Evolutionary conservation across 2,797 vertebrate species (phyloP), one percentile per base, ranked within the genome.

Genomic region (Phataginus tetradactyla): DNA sequence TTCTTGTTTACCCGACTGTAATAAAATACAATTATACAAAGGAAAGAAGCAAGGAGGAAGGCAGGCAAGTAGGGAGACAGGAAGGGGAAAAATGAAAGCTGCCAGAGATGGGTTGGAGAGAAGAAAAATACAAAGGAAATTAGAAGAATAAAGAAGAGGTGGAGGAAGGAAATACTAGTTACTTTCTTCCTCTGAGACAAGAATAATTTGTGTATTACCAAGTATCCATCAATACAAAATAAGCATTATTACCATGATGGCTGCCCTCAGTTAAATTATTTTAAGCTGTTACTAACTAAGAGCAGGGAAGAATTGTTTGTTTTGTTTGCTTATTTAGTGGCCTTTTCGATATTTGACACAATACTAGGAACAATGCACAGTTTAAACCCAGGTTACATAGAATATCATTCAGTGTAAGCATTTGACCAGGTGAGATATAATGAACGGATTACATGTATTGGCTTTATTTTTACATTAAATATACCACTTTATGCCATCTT

Each of bases 381-480:
- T 32, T 32, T 79, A 39, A 86, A 71, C 29, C 27, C 45, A 71
- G 23, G 18, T 88, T 53, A 86, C 27, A 12, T 53, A 17, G 69
- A 87, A 84, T 2, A 84, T 59, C 72, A 90, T 57, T 34, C 13
- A 92, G 15, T 87, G n/a, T 75, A 90, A 95, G 29, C 34, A 80
- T 80, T 49, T 85, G 15, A 72, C 7, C 42, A 57, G 1, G 15
- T 85, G 23, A 15, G 11, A 37, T 91, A 64, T 37, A 95, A 81
- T 32, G 6, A 77, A 18, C 14, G 10, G 29, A 49, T 86, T 32
- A 34, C 12, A 29, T 5, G 13, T 55, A 51, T 42, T 57, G 37
- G 1, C 77, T 83, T 83, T 69, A 55, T 55, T 64, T 2, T 64
- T 87, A 34, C 11, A 51, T 69, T 91, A 88, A n/a, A 42, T n/a